These are phyloP conservation scores for Lanistes nyassanus DNA, from an alignment of 1,140 invertebrate genomes.

Conservation along the genomic window DNA sequence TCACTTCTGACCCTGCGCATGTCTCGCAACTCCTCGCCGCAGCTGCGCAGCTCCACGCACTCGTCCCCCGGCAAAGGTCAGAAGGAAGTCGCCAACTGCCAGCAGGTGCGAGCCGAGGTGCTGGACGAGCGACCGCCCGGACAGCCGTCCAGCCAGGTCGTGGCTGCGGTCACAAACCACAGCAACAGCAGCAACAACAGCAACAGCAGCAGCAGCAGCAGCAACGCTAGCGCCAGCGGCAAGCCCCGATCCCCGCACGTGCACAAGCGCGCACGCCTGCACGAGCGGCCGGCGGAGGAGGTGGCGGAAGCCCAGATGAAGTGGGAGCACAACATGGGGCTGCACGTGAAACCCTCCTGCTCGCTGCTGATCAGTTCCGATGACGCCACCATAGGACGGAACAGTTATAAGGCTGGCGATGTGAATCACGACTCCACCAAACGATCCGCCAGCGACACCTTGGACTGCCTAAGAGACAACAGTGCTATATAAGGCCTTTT, in stretches of 20 bases:
- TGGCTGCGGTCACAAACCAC: not conserved
- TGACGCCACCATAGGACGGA: not conserved
- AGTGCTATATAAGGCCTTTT: not conserved
- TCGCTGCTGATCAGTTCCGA: not conserved
- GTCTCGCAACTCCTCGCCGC: conserved; percentile 11
- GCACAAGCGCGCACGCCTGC: conserved; percentile 26
- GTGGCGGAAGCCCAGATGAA: conserved; percentile 30
- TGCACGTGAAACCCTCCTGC: not conserved
- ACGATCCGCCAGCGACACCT: not conserved
- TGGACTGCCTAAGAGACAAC: not conserved
- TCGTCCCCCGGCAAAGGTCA: not conserved
- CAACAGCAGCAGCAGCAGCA: not conserved
- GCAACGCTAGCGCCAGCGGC: not conserved
- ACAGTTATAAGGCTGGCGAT: not conserved
- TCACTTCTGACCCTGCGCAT: conserved; percentile 18
- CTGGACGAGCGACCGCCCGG: not conserved
- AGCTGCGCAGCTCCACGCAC: not conserved
- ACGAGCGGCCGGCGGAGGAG: conserved; percentile 29
- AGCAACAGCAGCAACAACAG: not conserved
- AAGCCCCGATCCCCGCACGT: conserved; percentile 28
- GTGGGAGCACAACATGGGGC: conserved; percentile 29
- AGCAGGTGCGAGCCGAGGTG: not conserved
- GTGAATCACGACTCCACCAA: too few relatives aligned
- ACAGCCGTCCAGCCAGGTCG: not conserved
- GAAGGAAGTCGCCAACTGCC: not conserved